These are phyloP conservation scores for Liparis tanakae DNA, from an alignment of 2,797 vertebrate genomes.

Conservation along the genomic window DNA sequence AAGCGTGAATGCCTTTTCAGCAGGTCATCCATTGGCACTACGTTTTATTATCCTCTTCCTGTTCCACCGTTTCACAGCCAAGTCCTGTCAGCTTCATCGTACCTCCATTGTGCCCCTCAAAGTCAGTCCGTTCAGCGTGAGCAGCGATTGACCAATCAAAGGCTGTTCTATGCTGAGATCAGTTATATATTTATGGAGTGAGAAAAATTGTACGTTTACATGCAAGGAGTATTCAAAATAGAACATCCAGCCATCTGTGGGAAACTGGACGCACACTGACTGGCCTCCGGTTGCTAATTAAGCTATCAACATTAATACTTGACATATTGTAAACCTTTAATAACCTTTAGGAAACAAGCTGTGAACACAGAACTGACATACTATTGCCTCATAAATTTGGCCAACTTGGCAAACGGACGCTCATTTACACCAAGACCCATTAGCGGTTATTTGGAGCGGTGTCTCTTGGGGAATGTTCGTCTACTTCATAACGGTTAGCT, in stretches of 20 bases:
- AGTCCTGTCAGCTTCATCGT: conserved; percentile 58
- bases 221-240: conserved; percentile 8
- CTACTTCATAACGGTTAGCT: background rate
- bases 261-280: background rate
- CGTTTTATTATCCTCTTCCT: conserved; percentile 71
- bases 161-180: conserved; percentile 15
- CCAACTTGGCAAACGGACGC: background rate
- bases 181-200: background rate
- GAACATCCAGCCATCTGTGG: conserved; percentile 11
- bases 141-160: conserved; percentile 13
- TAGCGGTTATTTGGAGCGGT: background rate
- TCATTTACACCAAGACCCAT: background rate
- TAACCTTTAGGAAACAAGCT: conserved; percentile 15
- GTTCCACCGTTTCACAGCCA: conserved; percentile 69
- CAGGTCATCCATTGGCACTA: conserved; percentile 69
- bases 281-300: conserved; percentile 4
- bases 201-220: conserved; percentile 2
- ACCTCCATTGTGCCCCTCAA: conserved; percentile 45
- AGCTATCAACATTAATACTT: conserved; percentile 16
- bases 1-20: conserved; percentile 73
- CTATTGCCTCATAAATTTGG: conserved; percentile 13
- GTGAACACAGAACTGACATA: background rate
- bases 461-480: background rate
- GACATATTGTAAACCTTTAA: background rate
- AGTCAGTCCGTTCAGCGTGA: conserved; percentile 18